Base-by-base conservation (phyloP, 2,113 vertebrate genomes). In the Mohoua ochrocephala region DNA sequence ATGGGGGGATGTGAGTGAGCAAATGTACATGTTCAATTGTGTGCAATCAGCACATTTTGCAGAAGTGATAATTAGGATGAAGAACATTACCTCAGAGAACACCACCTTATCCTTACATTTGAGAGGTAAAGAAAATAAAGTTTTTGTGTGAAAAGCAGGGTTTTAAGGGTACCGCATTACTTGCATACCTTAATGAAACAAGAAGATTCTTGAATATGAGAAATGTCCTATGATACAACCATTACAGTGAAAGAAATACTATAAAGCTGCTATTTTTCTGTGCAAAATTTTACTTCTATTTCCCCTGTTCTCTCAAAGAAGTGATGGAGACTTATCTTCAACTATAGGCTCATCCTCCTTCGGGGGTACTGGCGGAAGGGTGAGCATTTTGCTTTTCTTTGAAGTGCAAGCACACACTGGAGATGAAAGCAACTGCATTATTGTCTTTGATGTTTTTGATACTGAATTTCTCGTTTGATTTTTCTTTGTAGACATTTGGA, bases 401-500 rank as follows among this genome's bases (percentile, higher is more conserved):
- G 97, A 98, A 98, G 97, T 98, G 94, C 95, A 97, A 96, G 97
- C 95, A 89, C 95, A 81, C 96, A 93, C 50, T 87, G 95, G 94
- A 98, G 97, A 98, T 98, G 97, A 98, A 98, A 98, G 98, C 94
- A 98, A 94, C 94, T 92, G 97, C 92, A 96, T 97, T 97, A 96
- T 97, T 97, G 97, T 97, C 98, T 98, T 98, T 98, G 98, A 98
- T 97, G 97, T 98, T 98, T 98, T 97, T 96, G 97, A 98, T 98
- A 97, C 96, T 93, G 98, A 98, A 97, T 98, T 98, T 97, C 95
- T 97, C 86, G 30, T 98, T 98, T 98, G 95, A 97, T 98, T 97
- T 98, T 95, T 50, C 95, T 97, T 98, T 96, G 96, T 94, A 98
- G 97, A 95, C 74, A 56, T 96, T 94, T 64, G 83, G 81, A 95